phyloP scores from a whole-genome alignment of 2,888 invertebrate genomes.

The Congeria kusceri region DNA sequence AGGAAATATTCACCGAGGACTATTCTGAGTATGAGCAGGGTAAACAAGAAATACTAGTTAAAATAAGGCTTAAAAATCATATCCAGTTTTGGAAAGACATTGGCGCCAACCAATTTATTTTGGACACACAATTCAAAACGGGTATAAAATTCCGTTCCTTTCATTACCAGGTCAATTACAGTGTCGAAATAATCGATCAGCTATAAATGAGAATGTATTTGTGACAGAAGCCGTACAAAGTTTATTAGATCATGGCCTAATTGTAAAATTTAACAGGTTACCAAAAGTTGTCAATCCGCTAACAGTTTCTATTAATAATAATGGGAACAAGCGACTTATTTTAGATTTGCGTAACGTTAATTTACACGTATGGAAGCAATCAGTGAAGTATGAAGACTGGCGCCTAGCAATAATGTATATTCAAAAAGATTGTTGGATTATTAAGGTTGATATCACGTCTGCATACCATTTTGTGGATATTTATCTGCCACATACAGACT shows the following conservation, averaged over 20 bases:
- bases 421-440: neutral
- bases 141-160: slow-evolving; percentile 1
- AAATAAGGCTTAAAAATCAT: neutral
- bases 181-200: neutral
- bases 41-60: neutral
- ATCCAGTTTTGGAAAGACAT: slow-evolving; percentile 1
- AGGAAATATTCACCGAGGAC: neutral
- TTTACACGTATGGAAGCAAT: neutral
- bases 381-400: neutral
- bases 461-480: slow-evolving; percentile 9
- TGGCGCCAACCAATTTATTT: neutral
- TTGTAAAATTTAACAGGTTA: neutral
- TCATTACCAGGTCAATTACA: neutral
- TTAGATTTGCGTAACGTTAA: neutral
- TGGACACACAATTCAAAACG: neutral
- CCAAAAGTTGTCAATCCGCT: neutral
- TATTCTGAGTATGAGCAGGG: neutral
- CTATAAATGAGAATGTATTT: too few species aligned
- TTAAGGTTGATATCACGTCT: slow-evolving; percentile 2
- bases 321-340: neutral
- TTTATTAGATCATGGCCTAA: neutral
- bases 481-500: neutral
- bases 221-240: neutral
- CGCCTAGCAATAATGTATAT: neutral
- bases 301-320: slow-evolving; percentile 1